A percentile compares a stretch with the other conserved stretches of the same genome.
Conservation (phyloP, 2,888 invertebrate genomes). For the Choreutis nemorana region DNA sequence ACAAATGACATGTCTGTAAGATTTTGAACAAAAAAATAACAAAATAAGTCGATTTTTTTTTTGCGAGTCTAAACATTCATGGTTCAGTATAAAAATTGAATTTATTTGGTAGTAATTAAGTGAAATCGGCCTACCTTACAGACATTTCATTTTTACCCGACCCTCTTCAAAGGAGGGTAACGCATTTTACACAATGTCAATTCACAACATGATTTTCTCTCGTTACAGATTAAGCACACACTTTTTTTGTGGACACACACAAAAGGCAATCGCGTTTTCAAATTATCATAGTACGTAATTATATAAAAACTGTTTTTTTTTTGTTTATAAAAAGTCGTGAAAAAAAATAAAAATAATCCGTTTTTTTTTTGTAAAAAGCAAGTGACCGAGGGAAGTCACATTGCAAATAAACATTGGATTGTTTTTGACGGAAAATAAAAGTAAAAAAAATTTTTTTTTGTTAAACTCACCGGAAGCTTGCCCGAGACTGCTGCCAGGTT, state of each 20-base stretch:
- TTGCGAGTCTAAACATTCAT: conserved; percentile 39
- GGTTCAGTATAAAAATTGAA: conserved; percentile 29
- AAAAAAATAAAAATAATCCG: conserved; percentile 9
- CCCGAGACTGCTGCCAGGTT: conserved; percentile 49
- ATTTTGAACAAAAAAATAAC: conserved; percentile 20
- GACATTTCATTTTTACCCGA: conserved; percentile 41
- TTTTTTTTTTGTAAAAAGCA: conserved; percentile 21
- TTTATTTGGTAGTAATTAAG: conserved; percentile 21
- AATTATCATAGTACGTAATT: too few relatives aligned
- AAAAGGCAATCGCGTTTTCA: conserved; percentile 4
- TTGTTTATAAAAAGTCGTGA: conserved; percentile 9
- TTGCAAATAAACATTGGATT: conserved; percentile 58
- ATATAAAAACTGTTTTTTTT: conserved; percentile 9
- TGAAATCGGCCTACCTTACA: conserved; percentile 62
- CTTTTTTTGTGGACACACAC: conserved; percentile 4
- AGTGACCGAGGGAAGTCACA: conserved; percentile 54
- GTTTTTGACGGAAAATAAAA: conserved; percentile 16
- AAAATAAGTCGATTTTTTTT: conserved; percentile 11
- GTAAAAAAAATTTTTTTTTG: conserved; percentile 6
- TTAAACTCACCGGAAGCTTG: conserved; percentile 50
- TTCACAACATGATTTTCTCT: conserved; percentile 57
- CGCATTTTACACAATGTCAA: conserved; percentile 59
- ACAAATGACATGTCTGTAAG: conserved; percentile 59
- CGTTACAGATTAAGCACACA: conserved; percentile 17
- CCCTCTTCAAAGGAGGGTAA: too few relatives aligned